Conservation (phyloP, 2,797 vertebrate genomes). For the Eurystomus glaucurus region DNA sequence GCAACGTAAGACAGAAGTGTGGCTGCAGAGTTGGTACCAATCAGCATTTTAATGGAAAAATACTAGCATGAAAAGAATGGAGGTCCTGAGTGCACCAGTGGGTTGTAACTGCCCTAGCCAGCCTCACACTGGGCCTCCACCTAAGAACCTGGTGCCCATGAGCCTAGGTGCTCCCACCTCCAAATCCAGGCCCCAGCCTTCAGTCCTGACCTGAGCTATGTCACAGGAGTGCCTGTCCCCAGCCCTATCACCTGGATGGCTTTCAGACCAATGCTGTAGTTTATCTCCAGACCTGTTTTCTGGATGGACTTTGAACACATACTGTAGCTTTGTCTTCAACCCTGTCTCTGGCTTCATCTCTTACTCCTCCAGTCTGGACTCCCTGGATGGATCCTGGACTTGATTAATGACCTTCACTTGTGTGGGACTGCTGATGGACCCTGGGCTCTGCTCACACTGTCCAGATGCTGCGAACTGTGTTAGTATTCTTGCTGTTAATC, state of each 20-base stretch:
- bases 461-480: background rate
- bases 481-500: background rate
- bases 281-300: background rate
- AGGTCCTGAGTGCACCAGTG: background rate
- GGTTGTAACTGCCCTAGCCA: background rate
- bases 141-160: accelerated
- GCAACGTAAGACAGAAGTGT: background rate
- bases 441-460: background rate
- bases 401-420: background rate
- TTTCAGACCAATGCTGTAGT: background rate
- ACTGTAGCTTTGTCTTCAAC: background rate
- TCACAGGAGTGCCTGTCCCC: background rate
- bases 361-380: background rate
- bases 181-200: background rate
- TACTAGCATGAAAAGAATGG: background rate
- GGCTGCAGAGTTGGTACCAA: background rate
- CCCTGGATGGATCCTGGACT: background rate
- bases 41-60: background rate
- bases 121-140: background rate
- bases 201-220: background rate
- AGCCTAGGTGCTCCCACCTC: background rate
- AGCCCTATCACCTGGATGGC: background rate
- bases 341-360: background rate
- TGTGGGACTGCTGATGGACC: background rate
- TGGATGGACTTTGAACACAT: background rate